A percentile compares a stretch with the other conserved stretches of the same genome.
phyloP scores from a whole-genome alignment of 1,140 invertebrate genomes.

The Zaprionus gabonicus region DNA sequence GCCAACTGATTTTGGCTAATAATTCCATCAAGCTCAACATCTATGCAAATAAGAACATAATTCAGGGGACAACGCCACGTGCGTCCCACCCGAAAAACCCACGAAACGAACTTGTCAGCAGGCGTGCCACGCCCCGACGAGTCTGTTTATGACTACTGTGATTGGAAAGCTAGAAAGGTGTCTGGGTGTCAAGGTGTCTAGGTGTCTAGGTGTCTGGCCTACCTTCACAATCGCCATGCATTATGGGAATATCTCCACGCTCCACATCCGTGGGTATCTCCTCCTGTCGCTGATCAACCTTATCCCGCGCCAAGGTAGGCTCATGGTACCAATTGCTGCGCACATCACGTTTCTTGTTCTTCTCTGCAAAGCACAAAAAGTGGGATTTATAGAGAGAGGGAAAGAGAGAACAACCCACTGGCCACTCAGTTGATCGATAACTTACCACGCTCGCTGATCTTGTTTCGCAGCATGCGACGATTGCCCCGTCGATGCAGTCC shows the following conservation, averaged over 20 bases:
- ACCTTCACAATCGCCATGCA: slow-evolving; percentile 89
- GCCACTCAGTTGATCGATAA: slow-evolving; percentile 25
- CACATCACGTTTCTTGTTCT: slow-evolving; percentile 84
- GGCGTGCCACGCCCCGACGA: slow-evolving; percentile 36
- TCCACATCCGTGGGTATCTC: slow-evolving; percentile 83
- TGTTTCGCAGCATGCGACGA: slow-evolving; percentile 77
- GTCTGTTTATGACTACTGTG: slow-evolving; percentile 55
- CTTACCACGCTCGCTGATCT: slow-evolving; percentile 81
- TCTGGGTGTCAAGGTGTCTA: slow-evolving; percentile 4
- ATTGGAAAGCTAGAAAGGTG: slow-evolving; percentile 24
- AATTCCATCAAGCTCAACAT: slow-evolving; percentile 60
- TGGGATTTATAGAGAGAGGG: slow-evolving; percentile 25
- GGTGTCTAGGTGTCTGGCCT: slow-evolving; percentile 42
- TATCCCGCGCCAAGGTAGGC: slow-evolving; percentile 61
- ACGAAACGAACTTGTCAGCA: slow-evolving; percentile 37
- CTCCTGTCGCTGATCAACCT: slow-evolving; percentile 69
- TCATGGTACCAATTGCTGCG: slow-evolving; percentile 81
- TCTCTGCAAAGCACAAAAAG: slow-evolving; percentile 60
- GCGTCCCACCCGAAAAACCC: slow-evolving; percentile 36
- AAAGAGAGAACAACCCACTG: slow-evolving; percentile 23
- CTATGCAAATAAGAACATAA: slow-evolving; percentile 45
- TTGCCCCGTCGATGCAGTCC: slow-evolving; percentile 72
- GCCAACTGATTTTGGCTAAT: slow-evolving; percentile 62
- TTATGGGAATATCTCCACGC: slow-evolving; percentile 91
- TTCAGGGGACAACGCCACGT: slow-evolving; percentile 28